A percentile compares a stretch with the other conserved stretches of the same genome.
Conservation (phyloP, 2,888 invertebrate genomes). For the Dorcus parallelipipedus region DNA sequence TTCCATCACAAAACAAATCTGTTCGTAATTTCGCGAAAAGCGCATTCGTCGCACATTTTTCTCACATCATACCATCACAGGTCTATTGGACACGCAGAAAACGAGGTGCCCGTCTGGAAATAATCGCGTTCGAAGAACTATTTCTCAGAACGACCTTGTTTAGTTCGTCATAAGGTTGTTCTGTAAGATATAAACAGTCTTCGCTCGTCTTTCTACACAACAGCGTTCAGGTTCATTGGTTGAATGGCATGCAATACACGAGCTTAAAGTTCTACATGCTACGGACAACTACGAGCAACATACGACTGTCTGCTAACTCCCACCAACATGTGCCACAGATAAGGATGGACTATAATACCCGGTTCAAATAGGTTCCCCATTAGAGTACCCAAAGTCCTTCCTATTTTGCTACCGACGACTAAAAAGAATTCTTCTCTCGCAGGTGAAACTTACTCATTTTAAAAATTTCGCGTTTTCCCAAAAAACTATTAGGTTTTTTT, state of each 20-base stretch:
- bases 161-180: conserved; percentile 30
- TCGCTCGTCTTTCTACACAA: conserved; percentile 21
- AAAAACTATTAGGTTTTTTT: background rate
- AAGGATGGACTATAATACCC: conserved; percentile 1
- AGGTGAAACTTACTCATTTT: background rate
- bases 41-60: conserved; percentile 29
- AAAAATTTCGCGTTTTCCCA: background rate
- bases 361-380: too few relatives aligned
- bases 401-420: background rate
- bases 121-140: conserved; percentile 13
- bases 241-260: conserved; percentile 29
- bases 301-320: conserved; percentile 7
- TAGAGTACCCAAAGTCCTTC: too few relatives aligned
- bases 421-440: background rate
- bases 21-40: conserved; percentile 39
- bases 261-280: conserved; percentile 12
- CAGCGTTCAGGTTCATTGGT: conserved; percentile 31
- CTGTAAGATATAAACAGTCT: conserved; percentile 27
- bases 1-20: conserved; percentile 45
- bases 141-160: conserved; percentile 28
- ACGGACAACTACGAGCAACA: conserved; percentile 7
- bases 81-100: conserved; percentile 14
- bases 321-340: conserved; percentile 11
- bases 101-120: conserved; percentile 8
- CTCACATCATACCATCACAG: conserved; percentile 20